Percentiles rank a stretch among this genome's conserved stretches.
phyloP scores from a whole-genome alignment of 2,888 invertebrate genomes.

The Hoplodrina ambigua region DNA sequence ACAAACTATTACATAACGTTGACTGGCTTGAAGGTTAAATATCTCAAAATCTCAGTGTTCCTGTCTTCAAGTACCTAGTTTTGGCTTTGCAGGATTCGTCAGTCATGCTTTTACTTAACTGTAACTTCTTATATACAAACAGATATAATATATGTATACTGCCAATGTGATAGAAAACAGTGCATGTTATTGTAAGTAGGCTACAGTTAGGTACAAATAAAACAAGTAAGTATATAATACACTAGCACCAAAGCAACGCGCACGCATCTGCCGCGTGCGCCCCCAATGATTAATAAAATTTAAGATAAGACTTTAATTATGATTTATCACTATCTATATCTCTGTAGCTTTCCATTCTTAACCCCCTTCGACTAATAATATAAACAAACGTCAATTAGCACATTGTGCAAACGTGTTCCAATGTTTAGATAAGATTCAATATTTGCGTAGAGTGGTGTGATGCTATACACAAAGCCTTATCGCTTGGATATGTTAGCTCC shows the following conservation, averaged over 20 bases:
- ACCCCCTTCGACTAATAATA: conserved; percentile 42
- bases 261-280: conserved; percentile 61
- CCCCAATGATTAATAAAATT: conserved; percentile 50
- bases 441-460: conserved; percentile 36
- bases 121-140: no score
- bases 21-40: background rate
- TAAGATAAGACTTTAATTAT: conserved; percentile 46
- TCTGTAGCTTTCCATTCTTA: conserved; percentile 67
- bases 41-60: background rate
- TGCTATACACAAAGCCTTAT: conserved; percentile 32
- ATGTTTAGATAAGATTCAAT: conserved; percentile 36
- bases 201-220: background rate
- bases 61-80: background rate
- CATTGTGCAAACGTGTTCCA: conserved; percentile 36
- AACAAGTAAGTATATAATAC: conserved; percentile 2
- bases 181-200: background rate
- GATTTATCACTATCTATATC: conserved; percentile 67
- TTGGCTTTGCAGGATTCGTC: background rate
- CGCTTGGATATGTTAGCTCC: conserved; percentile 19
- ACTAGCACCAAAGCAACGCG: conserved; percentile 19
- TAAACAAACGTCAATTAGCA: conserved; percentile 48
- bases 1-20: no score
- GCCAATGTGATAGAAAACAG: background rate
- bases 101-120: no score
- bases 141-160: background rate